Conservation (phyloP, 2,113 vertebrate genomes). For the Ia io region DNA sequence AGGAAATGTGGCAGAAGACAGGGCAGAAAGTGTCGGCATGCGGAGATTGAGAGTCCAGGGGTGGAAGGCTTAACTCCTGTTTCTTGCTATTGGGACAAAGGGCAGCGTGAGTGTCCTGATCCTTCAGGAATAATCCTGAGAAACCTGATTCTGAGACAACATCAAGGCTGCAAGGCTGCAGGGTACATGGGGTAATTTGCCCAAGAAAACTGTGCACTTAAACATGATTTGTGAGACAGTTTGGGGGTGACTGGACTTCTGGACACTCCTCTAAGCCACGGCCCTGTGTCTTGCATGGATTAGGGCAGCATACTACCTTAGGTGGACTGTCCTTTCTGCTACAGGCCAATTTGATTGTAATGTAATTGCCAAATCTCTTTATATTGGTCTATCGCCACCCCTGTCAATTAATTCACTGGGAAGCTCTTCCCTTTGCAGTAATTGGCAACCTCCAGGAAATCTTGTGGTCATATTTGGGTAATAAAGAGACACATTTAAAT, state of each 20-base stretch:
- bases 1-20: background rate
- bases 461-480: background rate
- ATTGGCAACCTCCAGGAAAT: background rate
- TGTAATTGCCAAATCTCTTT: background rate
- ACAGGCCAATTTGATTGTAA: background rate
- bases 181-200: background rate
- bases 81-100: background rate
- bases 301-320: background rate
- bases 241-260: background rate
- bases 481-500: background rate
- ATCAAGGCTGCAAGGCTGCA: background rate
- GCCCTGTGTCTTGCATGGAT: background rate
- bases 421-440: background rate
- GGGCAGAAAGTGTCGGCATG: background rate
- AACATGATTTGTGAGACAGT: background rate
- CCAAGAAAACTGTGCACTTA: background rate
- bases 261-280: background rate
- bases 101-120: background rate
- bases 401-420: background rate
- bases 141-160: background rate
- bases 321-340: background rate
- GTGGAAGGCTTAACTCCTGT: background rate
- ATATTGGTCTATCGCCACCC: background rate
- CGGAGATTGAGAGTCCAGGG: background rate
- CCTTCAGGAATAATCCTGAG: background rate